These are phyloP conservation scores for Antheraea mylitta DNA, from an alignment of 1,140 invertebrate species.

Conservation along the genomic window DNA sequence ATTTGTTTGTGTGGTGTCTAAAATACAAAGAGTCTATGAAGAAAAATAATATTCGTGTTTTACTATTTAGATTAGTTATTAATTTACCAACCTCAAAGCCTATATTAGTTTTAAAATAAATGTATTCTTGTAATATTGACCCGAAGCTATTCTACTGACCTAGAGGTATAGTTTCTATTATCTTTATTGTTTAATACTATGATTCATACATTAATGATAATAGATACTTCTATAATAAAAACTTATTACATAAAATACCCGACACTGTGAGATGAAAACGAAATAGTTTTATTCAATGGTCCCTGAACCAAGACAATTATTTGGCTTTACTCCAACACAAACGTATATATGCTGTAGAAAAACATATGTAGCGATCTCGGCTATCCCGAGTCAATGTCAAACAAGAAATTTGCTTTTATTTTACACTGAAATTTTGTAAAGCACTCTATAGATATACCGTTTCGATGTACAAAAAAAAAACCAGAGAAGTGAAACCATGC, in stretches of 20 bases:
- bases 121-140: not conserved
- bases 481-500: not conserved
- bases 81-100: too few species aligned
- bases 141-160: not conserved
- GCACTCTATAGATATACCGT: not conserved
- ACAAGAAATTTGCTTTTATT: conserved; percentile 16
- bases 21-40: not conserved
- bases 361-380: conserved; percentile 16
- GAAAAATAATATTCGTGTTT: too few species aligned
- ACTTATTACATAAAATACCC: conserved; percentile 8
- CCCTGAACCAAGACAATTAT: conserved; percentile 17
- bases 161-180: not conserved
- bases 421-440: not conserved
- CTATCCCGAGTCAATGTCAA: conserved; percentile 22
- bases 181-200: conserved; percentile 6
- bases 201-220: not conserved
- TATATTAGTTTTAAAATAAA: not conserved
- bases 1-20: not conserved
- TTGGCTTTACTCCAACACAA: conserved; percentile 32
- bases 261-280: not conserved
- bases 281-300: conserved; percentile 2
- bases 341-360: conserved; percentile 16
- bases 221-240: not conserved
- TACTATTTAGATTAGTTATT: too few species aligned
- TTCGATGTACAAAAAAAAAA: not conserved